Base-by-base conservation (phyloP, 2,113 vertebrate species). In the Arvicanthis niloticus region DNA sequence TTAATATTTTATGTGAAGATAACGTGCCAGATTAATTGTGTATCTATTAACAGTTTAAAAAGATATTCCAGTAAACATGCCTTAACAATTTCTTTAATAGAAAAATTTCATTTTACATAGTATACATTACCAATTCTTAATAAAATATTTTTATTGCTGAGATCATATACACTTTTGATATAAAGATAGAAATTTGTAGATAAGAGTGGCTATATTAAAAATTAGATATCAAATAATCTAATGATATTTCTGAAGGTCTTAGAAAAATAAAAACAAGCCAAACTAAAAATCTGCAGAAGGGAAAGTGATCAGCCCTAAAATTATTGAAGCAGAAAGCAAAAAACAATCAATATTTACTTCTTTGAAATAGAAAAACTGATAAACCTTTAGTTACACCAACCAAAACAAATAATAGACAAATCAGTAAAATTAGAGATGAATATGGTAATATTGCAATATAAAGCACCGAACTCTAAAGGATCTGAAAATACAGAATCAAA, bases 1-100 rank as follows among this genome's bases (percentile, higher is more conserved):
- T 82, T 29, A 92, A 91, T 60, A 97, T 91, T 90, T 80, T 58
- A 22, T 81, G 37, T 58, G 21, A 81, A 24, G 53, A n/a, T 40
- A n/a, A 81, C 37, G 2, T 56, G 9, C 17, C 34, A 81, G 53
- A 15, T 81, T 45, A 45, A 45, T 45, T 58, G 5, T 56, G 34
- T 81, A 19, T 81, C 22, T 81, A 17, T 53, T 58, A 37, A 68
- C 19, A 58, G 53, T 26, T 81, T 58, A 17, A 78, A 78, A 78
- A n/a, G 77, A 56, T 58, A 81, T 40, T 81, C 22, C 78, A 81
- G 21, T 81, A 58, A 81, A 24, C 37, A 58, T 58, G 78, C 53
- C 11, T 24, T 24, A 37, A 81, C 19, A 81, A 81, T 58, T 81
- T 81, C 53, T 37, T 58, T 58, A n/a, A 37, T 81, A 58, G 10